These are phyloP conservation scores for Tiliacea citrago DNA, from an alignment of 2,888 invertebrate genomes.

Conservation along the genomic window DNA sequence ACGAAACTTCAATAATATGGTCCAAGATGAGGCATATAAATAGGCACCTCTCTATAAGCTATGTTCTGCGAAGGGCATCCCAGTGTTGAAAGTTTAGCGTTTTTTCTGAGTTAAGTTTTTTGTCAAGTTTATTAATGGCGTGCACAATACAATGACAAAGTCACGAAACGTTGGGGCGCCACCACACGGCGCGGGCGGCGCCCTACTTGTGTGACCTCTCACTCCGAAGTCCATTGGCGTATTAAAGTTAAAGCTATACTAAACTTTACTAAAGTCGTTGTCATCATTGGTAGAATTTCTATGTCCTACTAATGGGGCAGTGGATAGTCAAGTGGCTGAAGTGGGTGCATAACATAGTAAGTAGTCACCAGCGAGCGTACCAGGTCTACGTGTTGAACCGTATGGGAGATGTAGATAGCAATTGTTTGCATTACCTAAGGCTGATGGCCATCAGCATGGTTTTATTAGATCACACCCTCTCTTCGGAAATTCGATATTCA, in stretches of 20 bases:
- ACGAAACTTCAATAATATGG: background rate
- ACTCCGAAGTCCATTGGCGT: background rate
- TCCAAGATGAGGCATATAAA: background rate
- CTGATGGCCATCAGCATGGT: background rate
- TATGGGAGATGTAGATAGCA: background rate
- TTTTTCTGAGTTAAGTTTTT: background rate
- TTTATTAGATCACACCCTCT: background rate
- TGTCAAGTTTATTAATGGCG: background rate
- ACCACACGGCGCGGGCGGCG: background rate
- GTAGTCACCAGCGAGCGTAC: background rate
- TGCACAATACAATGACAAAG: background rate
- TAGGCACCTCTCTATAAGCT: too few species aligned
- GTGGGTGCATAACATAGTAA: background rate
- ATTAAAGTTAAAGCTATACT: background rate
- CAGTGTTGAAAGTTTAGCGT: background rate
- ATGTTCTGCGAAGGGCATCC: background rate
- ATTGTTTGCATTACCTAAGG: background rate
- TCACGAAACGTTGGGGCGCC: background rate
- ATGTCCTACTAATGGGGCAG: background rate
- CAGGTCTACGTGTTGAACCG: background rate
- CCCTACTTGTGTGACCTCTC: background rate
- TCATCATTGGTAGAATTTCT: background rate
- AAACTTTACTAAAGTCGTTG: background rate
- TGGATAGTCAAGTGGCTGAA: background rate
- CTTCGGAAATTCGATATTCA: background rate